Base-by-base conservation (phyloP, 1,140 invertebrate species). In the Amyelois transitella region DNA sequence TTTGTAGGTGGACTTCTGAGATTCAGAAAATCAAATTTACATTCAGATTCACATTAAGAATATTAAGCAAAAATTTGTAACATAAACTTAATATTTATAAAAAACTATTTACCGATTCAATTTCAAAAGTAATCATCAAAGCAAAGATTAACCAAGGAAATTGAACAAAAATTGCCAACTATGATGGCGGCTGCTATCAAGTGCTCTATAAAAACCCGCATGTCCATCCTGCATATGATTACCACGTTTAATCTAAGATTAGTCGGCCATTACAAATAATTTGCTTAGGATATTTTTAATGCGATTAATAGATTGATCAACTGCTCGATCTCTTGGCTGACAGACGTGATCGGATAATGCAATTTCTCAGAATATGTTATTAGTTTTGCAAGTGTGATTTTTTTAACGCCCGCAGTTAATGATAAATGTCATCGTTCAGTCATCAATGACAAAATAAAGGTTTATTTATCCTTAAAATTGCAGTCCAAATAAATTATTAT, bases 191-290 rank as follows among this genome's bases (percentile, higher is more conserved):
- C 2, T 6, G 28, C n/a, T 32, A 10, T 32, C 4, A 32, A 32
- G 28, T 10, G 2, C 10, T 4, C 4, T 10, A 6, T 6, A 6
- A 32, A 32, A 32, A 32, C 4, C 28, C 12, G n/a, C 4, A 32
- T 2, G 28, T 53, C 56, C 56, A 64, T 58, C 59, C 59, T 54
- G 53, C 44, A 56, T 28, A 32, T 55, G 54, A 62, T 62, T 62
- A 66, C 53, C 32, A 19, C 55, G 25, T 61, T 60, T 56, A 58
- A 65, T 51, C 18, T 55, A 18, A 19, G 55, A 48, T 57, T 49
- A 51, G 21, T 18, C 32, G 17, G 28, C 55, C 51, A 57, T 57
- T 57, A 57, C 18, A 57, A 32, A 51, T 57, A 57, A 57, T 51
- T 57, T 57, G 55, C 48, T 44, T 51, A 57, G 50, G 50, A 57